phyloP scores from a whole-genome alignment of 2,113 vertebrate genomes.

The Oreotragus oreotragus region DNA sequence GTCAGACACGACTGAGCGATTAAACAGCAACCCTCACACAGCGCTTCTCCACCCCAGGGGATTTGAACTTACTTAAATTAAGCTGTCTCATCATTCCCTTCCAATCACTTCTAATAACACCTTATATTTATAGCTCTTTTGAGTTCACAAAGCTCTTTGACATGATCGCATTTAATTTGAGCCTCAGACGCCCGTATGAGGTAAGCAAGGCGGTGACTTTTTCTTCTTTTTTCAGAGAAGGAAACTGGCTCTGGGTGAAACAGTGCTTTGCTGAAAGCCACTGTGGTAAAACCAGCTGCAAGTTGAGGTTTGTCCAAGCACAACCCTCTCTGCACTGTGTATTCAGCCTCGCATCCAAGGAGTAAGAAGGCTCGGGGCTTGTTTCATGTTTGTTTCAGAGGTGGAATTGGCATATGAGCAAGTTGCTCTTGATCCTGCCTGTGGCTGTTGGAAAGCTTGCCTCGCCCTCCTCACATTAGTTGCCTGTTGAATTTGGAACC shows the following conservation, averaged over 20 bases:
- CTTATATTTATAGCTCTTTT: constrained; percentile 25
- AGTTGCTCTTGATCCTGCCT: constrained; percentile 20
- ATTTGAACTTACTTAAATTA: constrained; percentile 40
- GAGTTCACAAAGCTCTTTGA: constrained; percentile 38
- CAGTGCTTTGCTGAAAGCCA: background rate
- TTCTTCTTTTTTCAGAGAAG: background rate
- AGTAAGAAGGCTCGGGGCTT: background rate
- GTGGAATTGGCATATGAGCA: constrained; percentile 1
- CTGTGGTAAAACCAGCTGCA: background rate
- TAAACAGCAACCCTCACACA: background rate
- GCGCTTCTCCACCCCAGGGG: background rate
- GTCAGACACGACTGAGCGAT: background rate
- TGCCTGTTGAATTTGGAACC: background rate
- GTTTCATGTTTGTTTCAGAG: background rate
- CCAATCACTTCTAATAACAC: constrained; percentile 47
- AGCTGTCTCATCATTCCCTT: constrained; percentile 40
- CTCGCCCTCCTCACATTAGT: background rate
- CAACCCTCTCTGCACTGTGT: background rate
- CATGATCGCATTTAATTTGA: constrained; percentile 44
- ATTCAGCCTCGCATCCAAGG: background rate
- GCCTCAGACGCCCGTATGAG: constrained; percentile 38
- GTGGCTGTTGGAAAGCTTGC: background rate
- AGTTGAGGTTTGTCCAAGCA: background rate
- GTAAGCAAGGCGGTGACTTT: constrained; percentile 32
- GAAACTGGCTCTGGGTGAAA: background rate